Evolutionary conservation across 2,797 vertebrate genomes (phyloP).

Genomic region (Molossus alvarezi): DNA sequence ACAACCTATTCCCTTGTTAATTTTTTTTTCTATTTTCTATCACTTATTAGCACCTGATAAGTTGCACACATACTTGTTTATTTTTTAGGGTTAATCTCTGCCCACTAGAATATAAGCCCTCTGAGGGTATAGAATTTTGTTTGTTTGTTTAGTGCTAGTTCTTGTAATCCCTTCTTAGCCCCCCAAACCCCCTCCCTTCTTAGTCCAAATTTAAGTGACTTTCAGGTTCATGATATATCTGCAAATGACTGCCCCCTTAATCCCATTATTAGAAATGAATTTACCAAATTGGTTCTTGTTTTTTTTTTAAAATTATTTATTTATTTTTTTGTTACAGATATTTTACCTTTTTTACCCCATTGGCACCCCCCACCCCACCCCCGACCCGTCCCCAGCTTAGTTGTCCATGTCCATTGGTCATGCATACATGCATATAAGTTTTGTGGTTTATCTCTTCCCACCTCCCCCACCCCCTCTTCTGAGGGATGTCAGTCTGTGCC

Average conservation of each 20-base stretch:
- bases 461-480: too few species aligned
- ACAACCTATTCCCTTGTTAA: neutral
- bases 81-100: neutral
- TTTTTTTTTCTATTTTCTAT: neutral
- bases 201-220: constrained; percentile 39
- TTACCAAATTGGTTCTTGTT: constrained; percentile 51
- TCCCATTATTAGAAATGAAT: constrained; percentile 41
- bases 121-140: neutral
- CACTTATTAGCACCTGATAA: constrained; percentile 3
- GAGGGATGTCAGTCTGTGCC: too few species aligned
- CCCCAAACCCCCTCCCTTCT: neutral
- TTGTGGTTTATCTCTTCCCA: too few species aligned
- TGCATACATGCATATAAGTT: too few species aligned
- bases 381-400: too few species aligned
- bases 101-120: neutral
- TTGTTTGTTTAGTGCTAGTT: neutral
- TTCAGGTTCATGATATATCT: constrained; percentile 16
- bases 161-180: neutral
- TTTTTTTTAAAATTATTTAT: too few species aligned
- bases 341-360: too few species aligned
- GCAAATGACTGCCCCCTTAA: neutral
- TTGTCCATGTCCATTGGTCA: too few species aligned
- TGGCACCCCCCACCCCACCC: too few species aligned
- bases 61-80: neutral
- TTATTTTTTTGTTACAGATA: too few species aligned